Evolutionary conservation across 1,140 invertebrate genomes (phyloP), one percentile per base, ranked within the genome.

Genomic region (Trichomalopsis sarcophagae): DNA sequence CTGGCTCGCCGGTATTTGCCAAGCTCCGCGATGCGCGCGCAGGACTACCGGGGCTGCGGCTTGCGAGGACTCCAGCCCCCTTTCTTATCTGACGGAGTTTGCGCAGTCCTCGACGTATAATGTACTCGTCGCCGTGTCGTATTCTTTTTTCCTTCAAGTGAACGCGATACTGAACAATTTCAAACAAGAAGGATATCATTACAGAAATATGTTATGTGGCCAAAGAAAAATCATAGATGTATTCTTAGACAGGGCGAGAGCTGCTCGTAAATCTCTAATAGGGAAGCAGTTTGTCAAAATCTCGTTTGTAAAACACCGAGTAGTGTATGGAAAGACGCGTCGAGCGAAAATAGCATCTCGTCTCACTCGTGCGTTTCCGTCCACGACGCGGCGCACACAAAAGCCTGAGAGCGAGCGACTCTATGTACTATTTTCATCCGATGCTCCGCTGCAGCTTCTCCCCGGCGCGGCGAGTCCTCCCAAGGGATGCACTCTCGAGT

Each of bases 1-100:
- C 47, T 78, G 85, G 23, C 82, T 68, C 75, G 74, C 40, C 89
- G 87, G 87, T 90, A 88, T 92, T 92, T 90, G 88, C 33, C 5
- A 36, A 36, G 33, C 33, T 36, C 33, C 33, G 33, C 33, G 33
- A 36, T 36, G 33, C 33, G 90, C 90, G 89, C 88, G 80, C 27
- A 27, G 76, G 62, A 40, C 55, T 66, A 30, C 71, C 87, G 87
- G 89, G 91, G 90, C 83, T 44, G 9, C 87, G 91, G 89, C 85
- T 89, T 82, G 77, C 27, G 82, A 30, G 79, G 50, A 62, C n/a
- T 62, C 84, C 85, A 36, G 62, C 85, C 82, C 50, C 50, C 76
- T 84, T 81, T 81, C 80, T 86, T 69, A 66, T 82, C 77, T 62
- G 13, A 23, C 75, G 21, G 40, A 77, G 75, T 44, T 23, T 50